Percentiles rank a stretch among this genome's conserved stretches.
These are phyloP conservation scores for Acrossocheilus wenchowensis DNA, from an alignment of 2,797 vertebrate genomes.

Conservation along the genomic window DNA sequence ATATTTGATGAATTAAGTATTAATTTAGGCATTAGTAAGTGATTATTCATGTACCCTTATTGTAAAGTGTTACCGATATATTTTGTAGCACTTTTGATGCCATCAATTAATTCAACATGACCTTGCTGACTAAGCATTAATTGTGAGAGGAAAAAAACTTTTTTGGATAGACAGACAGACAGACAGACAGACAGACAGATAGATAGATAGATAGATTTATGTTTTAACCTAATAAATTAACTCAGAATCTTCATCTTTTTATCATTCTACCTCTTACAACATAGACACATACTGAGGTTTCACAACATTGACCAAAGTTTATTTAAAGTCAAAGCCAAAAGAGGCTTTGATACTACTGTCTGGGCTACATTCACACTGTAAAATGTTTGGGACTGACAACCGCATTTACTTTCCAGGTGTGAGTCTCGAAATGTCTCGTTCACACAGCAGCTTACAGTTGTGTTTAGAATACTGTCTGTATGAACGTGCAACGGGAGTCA, in stretches of 20 bases:
- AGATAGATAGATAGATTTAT: background rate
- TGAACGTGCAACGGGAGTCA: too few relatives aligned
- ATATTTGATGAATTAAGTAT: too few relatives aligned
- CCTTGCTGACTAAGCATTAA: background rate
- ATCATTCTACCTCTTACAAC: background rate
- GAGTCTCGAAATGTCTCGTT: too few relatives aligned
- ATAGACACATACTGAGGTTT: slow-evolving; percentile 16
- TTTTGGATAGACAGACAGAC: too few relatives aligned
- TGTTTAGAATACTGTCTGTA: too few relatives aligned
- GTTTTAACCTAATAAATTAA: background rate
- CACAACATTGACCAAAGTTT: background rate
- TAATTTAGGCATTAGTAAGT: too few relatives aligned
- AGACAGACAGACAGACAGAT: too few relatives aligned
- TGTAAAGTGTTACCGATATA: background rate
- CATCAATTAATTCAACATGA: background rate
- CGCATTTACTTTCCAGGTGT: too few relatives aligned
- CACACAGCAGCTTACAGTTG: too few relatives aligned
- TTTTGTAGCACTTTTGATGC: background rate
- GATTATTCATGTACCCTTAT: too few relatives aligned
- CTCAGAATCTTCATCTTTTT: background rate
- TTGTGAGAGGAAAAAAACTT: background rate
- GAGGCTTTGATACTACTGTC: background rate
- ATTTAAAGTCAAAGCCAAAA: background rate
- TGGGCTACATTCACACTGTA: too few relatives aligned
- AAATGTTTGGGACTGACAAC: too few relatives aligned